Conservation (phyloP, 2,797 vertebrate species). For the Pogoniulus pusillus region DNA sequence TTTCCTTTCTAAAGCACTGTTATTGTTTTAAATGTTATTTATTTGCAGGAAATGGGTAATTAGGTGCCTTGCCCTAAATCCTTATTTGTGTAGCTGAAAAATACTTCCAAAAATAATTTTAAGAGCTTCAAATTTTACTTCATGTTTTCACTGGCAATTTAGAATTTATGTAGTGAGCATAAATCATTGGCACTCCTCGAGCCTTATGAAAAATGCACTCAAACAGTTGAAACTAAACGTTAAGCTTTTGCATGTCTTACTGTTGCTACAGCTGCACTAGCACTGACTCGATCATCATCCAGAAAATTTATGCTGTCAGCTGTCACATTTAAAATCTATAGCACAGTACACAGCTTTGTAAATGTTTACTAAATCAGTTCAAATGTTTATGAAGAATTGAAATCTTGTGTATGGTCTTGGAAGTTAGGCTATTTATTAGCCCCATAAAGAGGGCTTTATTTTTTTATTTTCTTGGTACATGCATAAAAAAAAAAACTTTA, state of each 20-base stretch:
- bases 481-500: conserved; percentile 15
- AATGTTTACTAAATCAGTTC: conserved; percentile 60
- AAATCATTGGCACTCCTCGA: conserved; percentile 40
- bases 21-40: conserved; percentile 38
- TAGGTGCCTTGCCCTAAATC: conserved; percentile 6
- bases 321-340: conserved; percentile 49
- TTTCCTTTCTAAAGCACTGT: conserved; percentile 13
- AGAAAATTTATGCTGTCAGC: conserved; percentile 56
- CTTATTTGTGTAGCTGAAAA: conserved; percentile 44
- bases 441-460: not conserved
- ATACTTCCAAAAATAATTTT: conserved; percentile 41
- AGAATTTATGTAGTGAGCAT: conserved; percentile 7
- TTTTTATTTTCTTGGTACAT: not conserved
- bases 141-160: conserved; percentile 63
- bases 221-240: conserved; percentile 28
- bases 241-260: conserved; percentile 19
- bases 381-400: conserved; percentile 63
- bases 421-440: conserved; percentile 46
- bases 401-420: conserved; percentile 52
- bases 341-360: conserved; percentile 28
- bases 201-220: conserved; percentile 42
- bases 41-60: conserved; percentile 51
- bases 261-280: conserved; percentile 62
- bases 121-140: conserved; percentile 57
- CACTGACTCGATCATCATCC: conserved; percentile 50